phyloP scores from a whole-genome alignment of 1,140 invertebrate species.

The Meloidogyne chitwoodi region DNA sequence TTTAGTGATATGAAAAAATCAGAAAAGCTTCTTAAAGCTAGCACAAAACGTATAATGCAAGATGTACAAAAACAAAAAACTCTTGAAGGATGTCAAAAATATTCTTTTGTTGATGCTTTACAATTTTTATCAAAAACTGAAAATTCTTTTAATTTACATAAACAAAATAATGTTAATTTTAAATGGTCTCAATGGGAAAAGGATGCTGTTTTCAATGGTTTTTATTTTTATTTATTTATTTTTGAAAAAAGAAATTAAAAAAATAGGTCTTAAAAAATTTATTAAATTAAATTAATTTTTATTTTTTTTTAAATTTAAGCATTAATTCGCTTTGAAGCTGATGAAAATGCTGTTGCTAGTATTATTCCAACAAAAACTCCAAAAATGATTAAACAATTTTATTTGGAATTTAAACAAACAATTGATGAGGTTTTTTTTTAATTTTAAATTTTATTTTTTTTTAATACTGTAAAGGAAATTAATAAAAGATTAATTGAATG shows the following conservation, averaged over 20 bases:
- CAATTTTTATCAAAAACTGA: background rate
- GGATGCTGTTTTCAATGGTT: background rate
- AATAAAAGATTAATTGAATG: background rate
- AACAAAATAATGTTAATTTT: background rate
- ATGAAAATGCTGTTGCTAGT: slow-evolving; percentile 11
- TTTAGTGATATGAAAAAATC: slow-evolving; percentile 2
- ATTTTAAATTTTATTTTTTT: background rate
- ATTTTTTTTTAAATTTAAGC: slow-evolving; percentile 15
- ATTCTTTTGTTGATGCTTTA: background rate
- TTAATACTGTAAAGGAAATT: background rate
- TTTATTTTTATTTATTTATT: background rate
- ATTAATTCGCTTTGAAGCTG: slow-evolving; percentile 22
- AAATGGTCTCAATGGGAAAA: background rate
- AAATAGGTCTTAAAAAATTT: background rate
- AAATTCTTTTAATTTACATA: background rate
- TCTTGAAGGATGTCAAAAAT: background rate
- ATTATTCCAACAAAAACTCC: slow-evolving; percentile 21
- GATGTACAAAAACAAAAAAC: background rate
- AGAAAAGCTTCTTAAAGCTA: background rate
- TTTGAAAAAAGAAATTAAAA: background rate
- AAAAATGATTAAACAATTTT: slow-evolving; percentile 27
- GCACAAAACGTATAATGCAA: background rate
- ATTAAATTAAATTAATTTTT: background rate
- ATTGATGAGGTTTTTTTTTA: slow-evolving; percentile 18
- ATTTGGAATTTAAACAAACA: background rate